A percentile compares a stretch with the other conserved stretches of the same genome.
phyloP scores from a whole-genome alignment of 2,888 invertebrate species.

The Cyclophora albipunctata region DNA sequence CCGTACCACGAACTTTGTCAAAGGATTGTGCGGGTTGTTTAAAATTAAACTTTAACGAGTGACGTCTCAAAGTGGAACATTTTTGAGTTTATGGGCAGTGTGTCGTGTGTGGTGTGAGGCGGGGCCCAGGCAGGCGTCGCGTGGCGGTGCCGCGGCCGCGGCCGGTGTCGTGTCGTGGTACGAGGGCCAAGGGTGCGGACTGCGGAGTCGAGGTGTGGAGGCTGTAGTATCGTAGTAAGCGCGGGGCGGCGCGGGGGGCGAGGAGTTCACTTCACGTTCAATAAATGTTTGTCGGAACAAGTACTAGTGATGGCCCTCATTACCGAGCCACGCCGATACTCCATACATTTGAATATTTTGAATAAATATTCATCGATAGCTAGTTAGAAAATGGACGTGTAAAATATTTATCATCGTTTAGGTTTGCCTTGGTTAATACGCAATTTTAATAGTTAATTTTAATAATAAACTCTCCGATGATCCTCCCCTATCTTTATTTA shows the following conservation, averaged over 20 bases:
- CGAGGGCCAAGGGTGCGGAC: constrained; percentile 32
- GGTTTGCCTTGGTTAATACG: too few relatives aligned
- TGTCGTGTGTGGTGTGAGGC: constrained; percentile 29
- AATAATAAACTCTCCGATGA: background rate
- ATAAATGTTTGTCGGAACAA: constrained; percentile 42
- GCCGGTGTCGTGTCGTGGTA: constrained; percentile 27
- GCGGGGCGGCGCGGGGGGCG: constrained; percentile 22
- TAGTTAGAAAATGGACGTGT: background rate
- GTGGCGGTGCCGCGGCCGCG: background rate
- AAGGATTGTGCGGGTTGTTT: too few relatives aligned
- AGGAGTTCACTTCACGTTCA: constrained; percentile 33
- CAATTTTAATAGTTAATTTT: background rate
- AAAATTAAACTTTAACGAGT: constrained; percentile 10
- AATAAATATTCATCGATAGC: constrained; percentile 16
- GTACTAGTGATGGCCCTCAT: constrained; percentile 22
- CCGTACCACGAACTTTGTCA: constrained; percentile 20
- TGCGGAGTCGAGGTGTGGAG: constrained; percentile 38
- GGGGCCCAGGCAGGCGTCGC: constrained; percentile 31
- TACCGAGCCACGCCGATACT: constrained; percentile 9
- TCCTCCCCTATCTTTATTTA: background rate
- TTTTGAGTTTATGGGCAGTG: constrained; percentile 3
- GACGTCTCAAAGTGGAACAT: background rate
- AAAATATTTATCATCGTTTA: too few relatives aligned
- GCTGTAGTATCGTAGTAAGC: constrained; percentile 62
- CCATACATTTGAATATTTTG: background rate